Evolutionary conservation across 2,113 vertebrate genomes (phyloP).

Genomic region (Brachyhypopomus gauderio): DNA sequence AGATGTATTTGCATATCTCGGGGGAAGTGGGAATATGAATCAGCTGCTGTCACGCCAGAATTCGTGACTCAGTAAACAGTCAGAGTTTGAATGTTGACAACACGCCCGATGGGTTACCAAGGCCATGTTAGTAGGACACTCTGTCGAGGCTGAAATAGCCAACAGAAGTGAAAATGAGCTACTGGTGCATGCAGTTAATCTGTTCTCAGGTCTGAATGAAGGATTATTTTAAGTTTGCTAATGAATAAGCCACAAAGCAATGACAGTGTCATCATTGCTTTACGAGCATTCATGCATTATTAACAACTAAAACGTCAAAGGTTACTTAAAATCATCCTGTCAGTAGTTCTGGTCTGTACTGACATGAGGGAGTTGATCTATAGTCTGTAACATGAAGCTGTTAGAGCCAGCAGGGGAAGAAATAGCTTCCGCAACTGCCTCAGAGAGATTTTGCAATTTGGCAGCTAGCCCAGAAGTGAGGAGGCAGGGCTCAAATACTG

Average conservation of each 20-base stretch:
- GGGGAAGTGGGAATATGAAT: conserved; percentile 67
- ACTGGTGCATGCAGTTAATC: background rate
- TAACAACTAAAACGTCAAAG: too few species aligned
- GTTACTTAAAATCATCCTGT: too few species aligned
- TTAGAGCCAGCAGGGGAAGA: background rate
- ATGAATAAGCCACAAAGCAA: too few species aligned
- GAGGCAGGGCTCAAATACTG: background rate
- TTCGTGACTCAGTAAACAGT: conserved; percentile 64
- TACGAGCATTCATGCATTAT: too few species aligned
- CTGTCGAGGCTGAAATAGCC: background rate
- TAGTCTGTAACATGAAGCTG: background rate
- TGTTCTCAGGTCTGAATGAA: background rate
- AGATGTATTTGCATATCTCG: conserved; percentile 63
- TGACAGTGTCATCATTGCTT: too few species aligned
- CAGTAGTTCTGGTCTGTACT: background rate
- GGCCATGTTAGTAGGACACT: background rate
- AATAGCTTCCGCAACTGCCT: background rate
- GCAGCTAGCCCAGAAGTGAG: conserved; percentile 24
- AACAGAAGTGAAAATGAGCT: background rate
- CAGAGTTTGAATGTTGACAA: conserved; percentile 37
- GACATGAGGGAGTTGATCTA: background rate
- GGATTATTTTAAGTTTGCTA: too few species aligned
- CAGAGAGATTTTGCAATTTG: conserved; percentile 25
- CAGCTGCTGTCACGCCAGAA: conserved; percentile 60
- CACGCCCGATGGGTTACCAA: conserved; percentile 42